phyloP scores from a whole-genome alignment of 2,797 vertebrate genomes.

The Nasua narica region DNA sequence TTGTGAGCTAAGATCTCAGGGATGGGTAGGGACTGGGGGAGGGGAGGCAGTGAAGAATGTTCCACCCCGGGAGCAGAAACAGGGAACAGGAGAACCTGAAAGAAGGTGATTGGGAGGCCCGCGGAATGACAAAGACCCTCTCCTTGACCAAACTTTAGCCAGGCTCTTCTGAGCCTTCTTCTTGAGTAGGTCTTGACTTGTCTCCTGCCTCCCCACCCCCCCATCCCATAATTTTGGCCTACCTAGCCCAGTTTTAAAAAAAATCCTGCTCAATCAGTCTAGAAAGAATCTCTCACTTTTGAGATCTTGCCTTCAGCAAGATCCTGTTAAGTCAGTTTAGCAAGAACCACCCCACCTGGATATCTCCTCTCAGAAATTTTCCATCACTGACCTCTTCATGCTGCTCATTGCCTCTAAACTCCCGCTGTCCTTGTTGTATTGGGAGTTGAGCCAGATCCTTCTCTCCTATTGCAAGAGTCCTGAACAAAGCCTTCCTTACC shows the following conservation, averaged over 20 bases:
- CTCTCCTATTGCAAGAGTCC: neutral
- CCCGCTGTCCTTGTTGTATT: neutral
- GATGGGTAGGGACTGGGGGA: too few species aligned
- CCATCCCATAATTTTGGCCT: neutral
- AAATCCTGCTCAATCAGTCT: neutral
- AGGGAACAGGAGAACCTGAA: neutral
- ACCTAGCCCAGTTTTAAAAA: neutral
- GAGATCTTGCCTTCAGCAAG: neutral
- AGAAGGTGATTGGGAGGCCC: neutral
- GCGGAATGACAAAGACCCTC: neutral
- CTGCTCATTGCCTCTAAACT: neutral
- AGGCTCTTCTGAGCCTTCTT: neutral
- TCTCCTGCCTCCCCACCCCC: fast-evolving
- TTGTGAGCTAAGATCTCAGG: neutral
- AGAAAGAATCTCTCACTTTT: neutral
- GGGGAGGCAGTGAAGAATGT: neutral
- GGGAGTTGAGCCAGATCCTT: neutral
- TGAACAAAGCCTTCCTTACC: neutral
- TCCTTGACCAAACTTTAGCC: neutral
- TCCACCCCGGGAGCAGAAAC: neutral
- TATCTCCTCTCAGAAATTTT: neutral
- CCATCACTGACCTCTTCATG: neutral
- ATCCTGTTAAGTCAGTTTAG: neutral
- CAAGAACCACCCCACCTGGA: neutral
- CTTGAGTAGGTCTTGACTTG: neutral